Evolutionary conservation across 2,797 vertebrate species (phyloP).

Genomic region (Micropoecilia bifurca): DNA sequence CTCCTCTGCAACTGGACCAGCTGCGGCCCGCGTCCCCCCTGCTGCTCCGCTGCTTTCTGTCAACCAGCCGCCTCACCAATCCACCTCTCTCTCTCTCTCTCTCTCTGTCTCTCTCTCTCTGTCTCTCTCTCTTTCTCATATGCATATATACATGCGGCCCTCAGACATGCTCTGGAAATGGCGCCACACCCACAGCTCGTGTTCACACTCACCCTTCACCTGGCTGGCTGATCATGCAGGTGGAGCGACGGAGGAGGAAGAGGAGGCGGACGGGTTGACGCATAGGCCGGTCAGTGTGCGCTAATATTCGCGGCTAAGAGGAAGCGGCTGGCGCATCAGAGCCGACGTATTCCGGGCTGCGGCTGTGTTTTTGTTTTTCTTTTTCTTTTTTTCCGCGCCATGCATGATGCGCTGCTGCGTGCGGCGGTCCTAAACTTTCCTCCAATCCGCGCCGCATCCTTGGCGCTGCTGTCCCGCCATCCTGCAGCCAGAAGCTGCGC

Average conservation of each 20-base stretch:
- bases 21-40: constrained; percentile 38
- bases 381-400: background rate
- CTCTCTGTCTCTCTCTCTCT: too few species aligned
- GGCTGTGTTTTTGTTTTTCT: too few species aligned
- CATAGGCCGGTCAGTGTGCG: constrained; percentile 18
- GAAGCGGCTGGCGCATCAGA: background rate
- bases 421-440: constrained; percentile 49
- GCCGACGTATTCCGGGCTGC: background rate
- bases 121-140: too few species aligned
- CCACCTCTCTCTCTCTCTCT: constrained; percentile 23
- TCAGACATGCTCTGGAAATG: constrained; percentile 18
- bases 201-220: constrained; percentile 62
- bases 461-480: constrained; percentile 30
- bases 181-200: constrained; percentile 78
- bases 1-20: constrained; percentile 1
- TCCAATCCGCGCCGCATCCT: constrained; percentile 40
- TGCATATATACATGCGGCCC: constrained; percentile 33
- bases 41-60: constrained; percentile 53
- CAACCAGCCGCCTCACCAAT: constrained; percentile 68
- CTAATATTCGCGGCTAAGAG: constrained; percentile 3
- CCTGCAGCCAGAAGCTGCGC: constrained; percentile 50
- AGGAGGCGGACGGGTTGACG: background rate
- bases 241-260: constrained; percentile 26
- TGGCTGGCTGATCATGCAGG: constrained; percentile 54
- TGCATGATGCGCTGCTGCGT: background rate